A percentile compares a stretch with the other conserved stretches of the same genome.
These are phyloP conservation scores for Microplitis demolitor DNA, from an alignment of 1,140 invertebrate species.

Conservation along the genomic window DNA sequence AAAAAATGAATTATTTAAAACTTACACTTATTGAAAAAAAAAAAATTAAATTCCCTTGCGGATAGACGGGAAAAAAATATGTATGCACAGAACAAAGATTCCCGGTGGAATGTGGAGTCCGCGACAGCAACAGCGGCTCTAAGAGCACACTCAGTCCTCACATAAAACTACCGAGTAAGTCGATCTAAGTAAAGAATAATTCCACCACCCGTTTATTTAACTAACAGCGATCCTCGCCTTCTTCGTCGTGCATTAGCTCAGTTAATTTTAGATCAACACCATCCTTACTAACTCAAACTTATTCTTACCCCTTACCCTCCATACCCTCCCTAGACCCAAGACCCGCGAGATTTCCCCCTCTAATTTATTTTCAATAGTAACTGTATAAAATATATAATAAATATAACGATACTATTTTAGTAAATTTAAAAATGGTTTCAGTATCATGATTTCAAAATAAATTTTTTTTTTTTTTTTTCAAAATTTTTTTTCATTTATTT, in stretches of 20 bases:
- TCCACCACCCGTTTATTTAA: not conserved
- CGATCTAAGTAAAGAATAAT: too few species aligned
- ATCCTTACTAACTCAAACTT: slow-evolving; percentile 1
- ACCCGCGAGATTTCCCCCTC: too few species aligned
- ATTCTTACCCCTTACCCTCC: not conserved
- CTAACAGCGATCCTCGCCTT: slow-evolving; percentile 4
- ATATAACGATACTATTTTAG: too few species aligned
- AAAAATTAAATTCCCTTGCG: not conserved
- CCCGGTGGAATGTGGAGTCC: slow-evolving; percentile 65
- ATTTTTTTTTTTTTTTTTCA: too few species aligned
- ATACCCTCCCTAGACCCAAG: not conserved
- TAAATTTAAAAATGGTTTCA: too few species aligned
- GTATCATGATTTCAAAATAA: too few species aligned
- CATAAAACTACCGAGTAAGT: too few species aligned
- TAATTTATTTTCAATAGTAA: too few species aligned
- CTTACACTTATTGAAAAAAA: not conserved
- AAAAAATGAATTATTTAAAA: not conserved
- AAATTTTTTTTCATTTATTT: too few species aligned
- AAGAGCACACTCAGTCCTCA: slow-evolving; percentile 30
- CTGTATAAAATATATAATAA: too few species aligned
- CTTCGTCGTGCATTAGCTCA: slow-evolving; percentile 4
- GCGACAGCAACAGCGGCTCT: slow-evolving; percentile 63
- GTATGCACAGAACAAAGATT: slow-evolving; percentile 46
- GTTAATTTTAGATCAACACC: not conserved
- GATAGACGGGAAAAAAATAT: not conserved